Evolutionary conservation across 1,140 invertebrate species (phyloP).

Genomic region (Orussus abietinus): DNA sequence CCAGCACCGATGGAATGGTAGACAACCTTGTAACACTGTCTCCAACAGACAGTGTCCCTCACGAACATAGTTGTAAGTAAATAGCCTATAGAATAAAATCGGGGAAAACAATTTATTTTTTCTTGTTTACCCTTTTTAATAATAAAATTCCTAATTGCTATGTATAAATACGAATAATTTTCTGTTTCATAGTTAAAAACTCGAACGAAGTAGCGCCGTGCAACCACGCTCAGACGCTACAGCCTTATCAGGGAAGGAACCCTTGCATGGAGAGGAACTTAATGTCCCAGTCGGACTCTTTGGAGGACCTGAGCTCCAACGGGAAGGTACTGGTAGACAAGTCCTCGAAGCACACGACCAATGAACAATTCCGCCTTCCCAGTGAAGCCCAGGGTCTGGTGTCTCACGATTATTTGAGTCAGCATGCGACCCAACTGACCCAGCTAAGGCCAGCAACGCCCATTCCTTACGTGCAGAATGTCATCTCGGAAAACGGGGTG

Average conservation of each 20-base stretch:
- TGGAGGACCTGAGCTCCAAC: slow-evolving; percentile 55
- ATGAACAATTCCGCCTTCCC: slow-evolving; percentile 36
- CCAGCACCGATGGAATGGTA: slow-evolving; percentile 25
- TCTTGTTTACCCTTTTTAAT: slow-evolving; percentile 11
- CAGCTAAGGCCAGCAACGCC: slow-evolving; percentile 55
- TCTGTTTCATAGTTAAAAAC: slow-evolving; percentile 51
- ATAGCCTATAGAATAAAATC: no score
- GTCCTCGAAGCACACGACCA: slow-evolving; percentile 59
- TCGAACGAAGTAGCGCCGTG: slow-evolving; percentile 50
- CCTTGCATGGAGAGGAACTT: slow-evolving; percentile 85
- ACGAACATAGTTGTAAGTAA: slow-evolving; percentile 46
- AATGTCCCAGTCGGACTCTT: slow-evolving; percentile 57
- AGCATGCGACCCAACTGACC: slow-evolving; percentile 31
- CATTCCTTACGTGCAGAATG: slow-evolving; percentile 73
- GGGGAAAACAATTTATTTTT: slow-evolving; percentile 9
- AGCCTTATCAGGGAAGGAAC: slow-evolving; percentile 85
- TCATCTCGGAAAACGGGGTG: slow-evolving; percentile 55
- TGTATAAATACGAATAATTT: no score
- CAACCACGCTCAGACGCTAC: slow-evolving; percentile 52
- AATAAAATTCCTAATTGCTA: no score
- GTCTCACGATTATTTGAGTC: slow-evolving; percentile 50
- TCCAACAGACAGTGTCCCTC: slow-evolving; percentile 43
- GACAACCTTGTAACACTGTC: slow-evolving; percentile 49
- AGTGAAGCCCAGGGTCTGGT: slow-evolving; percentile 54
- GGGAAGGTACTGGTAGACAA: slow-evolving; percentile 69